A percentile compares a stretch with the other conserved stretches of the same genome.
phyloP scores from a whole-genome alignment of 1,140 invertebrate genomes.

The Cydia fagiglandana region DNA sequence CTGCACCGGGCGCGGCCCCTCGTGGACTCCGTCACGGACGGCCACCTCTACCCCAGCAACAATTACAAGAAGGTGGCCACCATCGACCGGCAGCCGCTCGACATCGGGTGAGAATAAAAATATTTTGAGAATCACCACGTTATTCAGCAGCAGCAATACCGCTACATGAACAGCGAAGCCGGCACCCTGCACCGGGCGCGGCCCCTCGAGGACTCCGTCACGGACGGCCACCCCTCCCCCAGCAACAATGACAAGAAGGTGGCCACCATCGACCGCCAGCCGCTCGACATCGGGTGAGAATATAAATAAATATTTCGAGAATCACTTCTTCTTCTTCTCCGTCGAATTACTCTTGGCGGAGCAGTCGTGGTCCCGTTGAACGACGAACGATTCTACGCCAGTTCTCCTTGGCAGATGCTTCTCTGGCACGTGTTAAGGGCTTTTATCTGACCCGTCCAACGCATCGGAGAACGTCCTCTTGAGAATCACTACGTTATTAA shows the following conservation, averaged over 20 bases:
- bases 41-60: constrained; percentile 82
- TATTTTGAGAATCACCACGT: too few relatives aligned
- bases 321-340: too few relatives aligned
- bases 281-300: constrained; percentile 92
- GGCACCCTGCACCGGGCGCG: constrained; percentile 67
- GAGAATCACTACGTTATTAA: background rate
- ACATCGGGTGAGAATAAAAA: constrained; percentile 87
- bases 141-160: constrained; percentile 92
- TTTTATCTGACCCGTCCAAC: too few relatives aligned
- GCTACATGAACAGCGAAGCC: constrained; percentile 87
- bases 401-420: too few relatives aligned
- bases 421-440: too few relatives aligned
- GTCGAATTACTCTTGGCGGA: too few relatives aligned
- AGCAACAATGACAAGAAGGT: constrained; percentile 90
- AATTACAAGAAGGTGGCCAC: constrained; percentile 86
- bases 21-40: constrained; percentile 70
- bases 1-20: constrained; percentile 67
- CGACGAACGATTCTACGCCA: too few relatives aligned
- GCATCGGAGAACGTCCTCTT: too few relatives aligned
- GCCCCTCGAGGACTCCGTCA: constrained; percentile 70
- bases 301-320: too few relatives aligned
- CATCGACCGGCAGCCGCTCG: constrained; percentile 89
- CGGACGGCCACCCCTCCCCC: constrained; percentile 72
- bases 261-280: constrained; percentile 86
- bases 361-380: too few relatives aligned